A percentile compares a stretch with the other conserved stretches of the same genome.
Conservation (phyloP, 2,113 vertebrate genomes). For the Engystomops pustulosus region DNA sequence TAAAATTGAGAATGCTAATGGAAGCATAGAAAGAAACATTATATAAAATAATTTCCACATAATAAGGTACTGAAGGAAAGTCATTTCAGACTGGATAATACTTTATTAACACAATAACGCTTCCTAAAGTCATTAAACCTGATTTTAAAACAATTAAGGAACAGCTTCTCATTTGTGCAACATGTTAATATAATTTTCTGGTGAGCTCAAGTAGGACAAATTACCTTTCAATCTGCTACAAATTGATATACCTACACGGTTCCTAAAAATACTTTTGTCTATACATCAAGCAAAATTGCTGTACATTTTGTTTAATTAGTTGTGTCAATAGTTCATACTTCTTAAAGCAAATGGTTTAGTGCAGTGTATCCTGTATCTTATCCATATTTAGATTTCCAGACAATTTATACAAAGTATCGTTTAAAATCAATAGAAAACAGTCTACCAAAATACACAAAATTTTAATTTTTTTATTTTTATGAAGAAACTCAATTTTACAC, state of each 20-base stretch:
- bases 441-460: too few relatives aligned
- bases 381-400: too few relatives aligned
- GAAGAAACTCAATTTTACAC: too few relatives aligned
- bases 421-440: too few relatives aligned
- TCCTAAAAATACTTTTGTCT: slow-evolving; percentile 14
- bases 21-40: slow-evolving; percentile 43
- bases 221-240: slow-evolving; percentile 38
- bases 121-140: slow-evolving; percentile 54
- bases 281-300: neutral
- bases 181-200: slow-evolving; percentile 53
- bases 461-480: too few relatives aligned
- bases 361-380: too few relatives aligned
- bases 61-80: slow-evolving; percentile 32
- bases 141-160: slow-evolving; percentile 50
- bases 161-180: slow-evolving; percentile 52
- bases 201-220: slow-evolving; percentile 53
- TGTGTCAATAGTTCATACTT: neutral
- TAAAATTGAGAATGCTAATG: slow-evolving; percentile 39
- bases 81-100: slow-evolving; percentile 41
- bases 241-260: slow-evolving; percentile 34
- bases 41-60: slow-evolving; percentile 54
- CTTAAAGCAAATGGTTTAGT: too few relatives aligned
- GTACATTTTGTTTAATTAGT: neutral
- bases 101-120: slow-evolving; percentile 54
- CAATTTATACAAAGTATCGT: too few relatives aligned